phyloP scores from a whole-genome alignment of 2,113 vertebrate species.

The Carassius gibelio region DNA sequence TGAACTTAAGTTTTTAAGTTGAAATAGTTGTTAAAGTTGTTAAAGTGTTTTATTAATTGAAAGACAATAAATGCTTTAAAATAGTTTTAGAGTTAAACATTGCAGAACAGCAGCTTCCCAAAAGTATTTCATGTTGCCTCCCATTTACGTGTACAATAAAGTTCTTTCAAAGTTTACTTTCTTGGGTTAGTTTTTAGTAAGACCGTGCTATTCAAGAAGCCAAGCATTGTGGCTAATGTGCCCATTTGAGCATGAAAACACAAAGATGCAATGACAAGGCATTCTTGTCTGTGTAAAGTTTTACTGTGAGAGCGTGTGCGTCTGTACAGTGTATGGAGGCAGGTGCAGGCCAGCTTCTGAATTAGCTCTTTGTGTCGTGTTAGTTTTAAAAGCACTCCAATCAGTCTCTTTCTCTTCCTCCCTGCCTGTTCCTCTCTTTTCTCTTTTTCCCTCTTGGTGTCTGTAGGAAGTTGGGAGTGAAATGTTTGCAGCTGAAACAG shows the following conservation, averaged over 20 bases:
- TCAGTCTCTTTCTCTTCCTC: conserved; percentile 58
- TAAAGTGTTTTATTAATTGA: not conserved
- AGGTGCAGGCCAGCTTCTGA: conserved; percentile 56
- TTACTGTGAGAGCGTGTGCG: conserved; percentile 49
- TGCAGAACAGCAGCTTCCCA: not conserved
- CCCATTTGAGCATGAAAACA: conserved; percentile 23
- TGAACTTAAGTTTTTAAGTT: not conserved
- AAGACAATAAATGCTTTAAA: not conserved
- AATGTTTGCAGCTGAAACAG: conserved; percentile 56
- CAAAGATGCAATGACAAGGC: conserved; percentile 40
- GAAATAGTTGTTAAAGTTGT: not conserved
- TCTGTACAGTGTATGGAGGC: conserved; percentile 57
- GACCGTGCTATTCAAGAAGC: conserved; percentile 14
- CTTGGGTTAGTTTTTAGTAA: not conserved
- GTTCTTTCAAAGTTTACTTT: conserved; percentile 15
- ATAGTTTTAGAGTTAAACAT: not conserved
- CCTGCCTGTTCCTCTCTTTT: conserved; percentile 56
- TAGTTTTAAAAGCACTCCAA: conserved; percentile 58
- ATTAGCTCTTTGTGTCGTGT: conserved; percentile 58
- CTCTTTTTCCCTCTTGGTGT: conserved; percentile 39
- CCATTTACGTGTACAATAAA: not conserved
- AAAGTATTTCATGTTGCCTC: not conserved
- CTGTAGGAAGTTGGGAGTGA: conserved; percentile 58
- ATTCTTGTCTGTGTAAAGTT: conserved; percentile 51
- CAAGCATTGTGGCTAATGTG: conserved; percentile 30